Conservation (phyloP, 2,797 vertebrate genomes). For the Tangara arthus region DNA sequence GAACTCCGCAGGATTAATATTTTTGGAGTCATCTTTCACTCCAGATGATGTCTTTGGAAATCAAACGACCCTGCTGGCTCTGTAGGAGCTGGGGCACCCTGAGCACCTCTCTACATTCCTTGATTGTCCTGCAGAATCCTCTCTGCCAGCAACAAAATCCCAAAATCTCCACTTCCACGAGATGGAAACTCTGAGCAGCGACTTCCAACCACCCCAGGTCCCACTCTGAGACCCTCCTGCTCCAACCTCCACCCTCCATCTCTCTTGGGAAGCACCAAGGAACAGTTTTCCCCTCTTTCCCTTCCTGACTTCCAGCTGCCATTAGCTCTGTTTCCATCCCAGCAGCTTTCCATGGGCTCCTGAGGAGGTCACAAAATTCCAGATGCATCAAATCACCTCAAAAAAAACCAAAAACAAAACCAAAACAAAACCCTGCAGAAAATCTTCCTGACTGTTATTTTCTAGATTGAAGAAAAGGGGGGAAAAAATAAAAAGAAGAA, state of each 20-base stretch:
- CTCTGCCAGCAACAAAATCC: too few species aligned
- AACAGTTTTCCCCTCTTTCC: not conserved
- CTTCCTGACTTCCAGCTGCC: not conserved
- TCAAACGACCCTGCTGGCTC: not conserved
- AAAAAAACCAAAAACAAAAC: not conserved
- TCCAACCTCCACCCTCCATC: not conserved
- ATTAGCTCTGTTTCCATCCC: not conserved
- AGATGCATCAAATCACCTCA: not conserved
- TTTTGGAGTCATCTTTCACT: not conserved
- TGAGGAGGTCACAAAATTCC: not conserved
- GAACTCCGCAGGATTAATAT: not conserved
- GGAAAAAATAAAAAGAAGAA: not conserved
- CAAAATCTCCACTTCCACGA: not conserved
- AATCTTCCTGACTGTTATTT: not conserved
- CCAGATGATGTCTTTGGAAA: not conserved
- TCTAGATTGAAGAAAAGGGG: not conserved
- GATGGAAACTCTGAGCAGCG: not conserved
- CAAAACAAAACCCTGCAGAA: not conserved
- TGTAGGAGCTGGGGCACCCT: not conserved
- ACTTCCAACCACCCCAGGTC: not conserved
- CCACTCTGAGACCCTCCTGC: not conserved
- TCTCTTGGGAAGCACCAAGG: not conserved
- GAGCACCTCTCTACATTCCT: not conserved
- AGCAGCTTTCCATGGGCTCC: not conserved
- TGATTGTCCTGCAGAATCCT: too few species aligned